These are phyloP conservation scores for Arrhopalites spinosus DNA, from an alignment of 2,888 invertebrate genomes.

Conservation along the genomic window DNA sequence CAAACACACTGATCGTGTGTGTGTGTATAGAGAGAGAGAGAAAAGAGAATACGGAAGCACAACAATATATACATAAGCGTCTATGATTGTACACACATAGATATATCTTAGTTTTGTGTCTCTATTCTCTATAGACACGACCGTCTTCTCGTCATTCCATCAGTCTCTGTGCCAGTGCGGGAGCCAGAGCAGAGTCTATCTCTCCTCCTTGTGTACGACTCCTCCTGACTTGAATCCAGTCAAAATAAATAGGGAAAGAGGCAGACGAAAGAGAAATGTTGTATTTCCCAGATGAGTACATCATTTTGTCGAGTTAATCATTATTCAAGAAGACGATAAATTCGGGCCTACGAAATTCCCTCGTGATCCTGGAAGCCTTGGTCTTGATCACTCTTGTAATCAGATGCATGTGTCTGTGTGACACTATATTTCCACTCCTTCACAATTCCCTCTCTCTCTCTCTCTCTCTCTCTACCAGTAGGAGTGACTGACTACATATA, in stretches of 20 bases:
- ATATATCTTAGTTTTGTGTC: constrained; percentile 10
- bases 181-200: background rate
- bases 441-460: background rate
- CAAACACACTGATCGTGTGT: constrained; percentile 9
- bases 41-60: background rate
- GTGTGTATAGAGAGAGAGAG: background rate
- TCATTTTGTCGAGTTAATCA: constrained; percentile 56
- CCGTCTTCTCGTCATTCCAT: constrained; percentile 27
- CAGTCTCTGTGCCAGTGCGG: background rate
- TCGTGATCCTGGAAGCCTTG: constrained; percentile 50
- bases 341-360: constrained; percentile 54
- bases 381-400: constrained; percentile 54
- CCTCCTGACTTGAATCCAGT: constrained; percentile 38
- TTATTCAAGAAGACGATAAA: constrained; percentile 56
- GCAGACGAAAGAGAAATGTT: constrained; percentile 51
- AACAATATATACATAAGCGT: background rate
- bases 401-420: constrained; percentile 55
- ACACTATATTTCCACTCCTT: constrained; percentile 23
- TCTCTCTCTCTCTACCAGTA: background rate
- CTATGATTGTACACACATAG: background rate
- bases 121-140: background rate
- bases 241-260: constrained; percentile 43
- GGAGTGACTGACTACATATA: background rate
- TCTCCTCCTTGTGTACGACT: constrained; percentile 20
- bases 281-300: constrained; percentile 56